Evolutionary conservation across 2,888 invertebrate genomes (phyloP).

Genomic region (Baccha elongata): DNA sequence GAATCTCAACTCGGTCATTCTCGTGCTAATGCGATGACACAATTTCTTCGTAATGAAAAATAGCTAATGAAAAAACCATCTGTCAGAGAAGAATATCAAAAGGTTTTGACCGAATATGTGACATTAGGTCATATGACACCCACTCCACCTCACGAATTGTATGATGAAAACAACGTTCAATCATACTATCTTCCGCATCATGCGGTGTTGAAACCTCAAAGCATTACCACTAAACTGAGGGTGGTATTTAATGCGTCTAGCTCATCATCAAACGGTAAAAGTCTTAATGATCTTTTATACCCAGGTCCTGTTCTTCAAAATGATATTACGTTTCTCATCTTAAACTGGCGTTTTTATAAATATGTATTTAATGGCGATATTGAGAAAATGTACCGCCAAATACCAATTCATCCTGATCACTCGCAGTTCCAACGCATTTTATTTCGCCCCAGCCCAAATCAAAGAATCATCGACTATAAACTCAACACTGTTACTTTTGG

Average conservation of each 20-base stretch:
- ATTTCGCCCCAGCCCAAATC: neutral
- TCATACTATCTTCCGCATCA: constrained; percentile 1
- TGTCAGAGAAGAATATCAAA: neutral
- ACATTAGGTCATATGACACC: neutral
- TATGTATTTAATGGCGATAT: constrained; percentile 13
- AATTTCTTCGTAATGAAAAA: neutral
- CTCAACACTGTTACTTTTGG: constrained; percentile 10
- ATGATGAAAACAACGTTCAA: neutral
- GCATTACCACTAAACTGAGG: neutral
- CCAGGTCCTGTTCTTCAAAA: constrained; percentile 1
- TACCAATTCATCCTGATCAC: constrained; percentile 6
- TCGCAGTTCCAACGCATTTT: constrained; percentile 8
- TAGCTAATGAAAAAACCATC: neutral
- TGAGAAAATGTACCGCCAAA: constrained; percentile 17
- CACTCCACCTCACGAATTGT: neutral
- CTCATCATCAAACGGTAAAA: neutral
- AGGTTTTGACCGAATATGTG: neutral
- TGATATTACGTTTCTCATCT: constrained; percentile 4
- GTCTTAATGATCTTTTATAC: neutral
- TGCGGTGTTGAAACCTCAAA: constrained; percentile 7
- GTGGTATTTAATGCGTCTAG: neutral
- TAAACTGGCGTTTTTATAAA: constrained; percentile 1
- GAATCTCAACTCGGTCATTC: neutral
- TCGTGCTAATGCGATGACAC: neutral
- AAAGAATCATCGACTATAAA: constrained; percentile 1